Conservation (phyloP, 2,797 vertebrate species). For the Xyrichtys novacula region DNA sequence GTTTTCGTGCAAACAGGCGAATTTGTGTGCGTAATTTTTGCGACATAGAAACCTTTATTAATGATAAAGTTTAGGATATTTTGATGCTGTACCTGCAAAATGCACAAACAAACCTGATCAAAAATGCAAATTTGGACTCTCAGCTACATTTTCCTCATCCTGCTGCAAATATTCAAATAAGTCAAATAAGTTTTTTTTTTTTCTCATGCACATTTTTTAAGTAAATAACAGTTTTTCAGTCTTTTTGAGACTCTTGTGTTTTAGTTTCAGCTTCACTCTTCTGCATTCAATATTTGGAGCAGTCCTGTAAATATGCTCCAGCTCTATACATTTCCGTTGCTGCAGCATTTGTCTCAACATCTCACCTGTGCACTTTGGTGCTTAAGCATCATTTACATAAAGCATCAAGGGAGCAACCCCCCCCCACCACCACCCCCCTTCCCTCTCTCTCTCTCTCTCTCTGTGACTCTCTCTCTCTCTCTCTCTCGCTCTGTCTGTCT, state of each 20-base stretch:
- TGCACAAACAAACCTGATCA: neutral
- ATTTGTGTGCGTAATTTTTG: neutral
- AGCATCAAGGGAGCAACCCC: constrained; percentile 50
- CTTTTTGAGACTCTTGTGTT: neutral
- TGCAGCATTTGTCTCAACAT: constrained; percentile 55
- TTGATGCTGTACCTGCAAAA: constrained; percentile 20
- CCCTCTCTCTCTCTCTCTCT: neutral
- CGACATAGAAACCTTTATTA: constrained; percentile 3
- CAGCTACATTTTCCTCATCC: neutral
- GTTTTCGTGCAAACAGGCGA: constrained; percentile 3
- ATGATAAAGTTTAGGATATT: neutral
- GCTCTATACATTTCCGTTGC: constrained; percentile 42
- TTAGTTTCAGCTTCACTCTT: constrained; percentile 16
- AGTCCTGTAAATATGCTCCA: constrained; percentile 20
- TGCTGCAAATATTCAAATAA: constrained; percentile 3
- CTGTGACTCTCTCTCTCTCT: neutral
- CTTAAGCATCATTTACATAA: constrained; percentile 76
- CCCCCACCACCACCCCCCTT: neutral
- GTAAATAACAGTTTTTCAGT: neutral
- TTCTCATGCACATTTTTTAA: neutral
- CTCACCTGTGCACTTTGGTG: constrained; percentile 72
- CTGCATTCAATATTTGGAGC: constrained; percentile 14
- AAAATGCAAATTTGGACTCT: constrained; percentile 1
- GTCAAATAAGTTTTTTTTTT: neutral
- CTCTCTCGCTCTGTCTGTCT: neutral